Evolutionary conservation across 2,888 invertebrate genomes (phyloP), one percentile per base, ranked within the genome.

Genomic region (Leucophenga maculata): DNA sequence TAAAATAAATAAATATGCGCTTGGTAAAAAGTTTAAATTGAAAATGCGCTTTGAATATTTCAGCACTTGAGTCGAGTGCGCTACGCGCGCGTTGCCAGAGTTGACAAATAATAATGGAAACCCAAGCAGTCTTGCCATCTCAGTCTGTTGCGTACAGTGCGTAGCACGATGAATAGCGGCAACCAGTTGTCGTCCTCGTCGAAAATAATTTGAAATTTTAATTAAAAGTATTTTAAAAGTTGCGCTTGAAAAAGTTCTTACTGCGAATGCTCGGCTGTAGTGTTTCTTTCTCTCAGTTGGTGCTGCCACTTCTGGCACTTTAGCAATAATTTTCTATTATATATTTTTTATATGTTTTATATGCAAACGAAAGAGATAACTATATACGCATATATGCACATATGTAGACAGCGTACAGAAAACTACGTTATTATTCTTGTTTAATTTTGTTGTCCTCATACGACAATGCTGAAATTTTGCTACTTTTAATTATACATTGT

Each of bases 191-290:
- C 67, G 16, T 54, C 9, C 46, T 65, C 67, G 65, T 74, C 83
- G 78, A 82, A 81, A 84, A 81, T 81, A 81, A 84, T 84, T 81
- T 81, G 84, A 81, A 81, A 81, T 81, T 81, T 81, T 81, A 81
- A 81, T 81, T 81, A 81, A 81, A 81, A 81, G 81, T 81, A 81
- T 81, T 81, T 67, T 81, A 76, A 77, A 80, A 84, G 78, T 84
- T 84, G 79, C 75, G 62, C 62, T 64, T 64, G 62, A 64, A 64
- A 64, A 48, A 48, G 62, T 64, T 48, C 18, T 64, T n/a, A 8
- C 16, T 32, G 59, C 59, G 20, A 18, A n/a, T 32, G 31, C 6
- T 31, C 32, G 4, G 32, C n/a, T 32, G 59, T 31, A 6, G 3
- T n/a, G 16, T n/a, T 14, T 26, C n/a, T 31, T 57, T 8, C 14